A percentile compares a stretch with the other conserved stretches of the same genome.
Conservation (phyloP, 2,888 invertebrate genomes). For the Ophion slaviceki region DNA sequence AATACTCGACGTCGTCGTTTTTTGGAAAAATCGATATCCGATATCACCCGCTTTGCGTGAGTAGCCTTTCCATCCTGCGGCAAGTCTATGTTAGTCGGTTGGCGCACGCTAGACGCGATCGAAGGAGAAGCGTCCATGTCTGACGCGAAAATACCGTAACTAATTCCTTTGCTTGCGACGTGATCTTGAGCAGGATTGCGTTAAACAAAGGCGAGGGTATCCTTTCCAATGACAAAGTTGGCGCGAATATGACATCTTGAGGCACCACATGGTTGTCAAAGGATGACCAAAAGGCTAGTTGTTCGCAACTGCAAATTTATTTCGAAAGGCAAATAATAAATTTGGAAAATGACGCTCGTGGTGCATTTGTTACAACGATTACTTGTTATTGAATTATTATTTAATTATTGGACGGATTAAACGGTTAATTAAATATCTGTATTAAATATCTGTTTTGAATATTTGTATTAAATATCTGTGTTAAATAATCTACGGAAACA, state of each 20-base stretch:
- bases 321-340: too few relatives aligned
- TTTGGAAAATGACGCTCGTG: too few relatives aligned
- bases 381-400: too few relatives aligned
- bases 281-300: too few relatives aligned
- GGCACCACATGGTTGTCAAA: not conserved
- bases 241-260: too few relatives aligned
- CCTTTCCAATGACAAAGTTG: not conserved
- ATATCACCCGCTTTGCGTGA: constrained; percentile 37
- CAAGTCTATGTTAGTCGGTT: not conserved
- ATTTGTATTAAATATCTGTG: too few relatives aligned
- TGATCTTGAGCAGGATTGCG: constrained; percentile 24
- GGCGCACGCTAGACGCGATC: constrained; percentile 46
- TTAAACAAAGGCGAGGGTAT: not conserved
- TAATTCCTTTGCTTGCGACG: constrained; percentile 13
- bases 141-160: constrained; percentile 38
- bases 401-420: too few relatives aligned
- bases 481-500: too few relatives aligned
- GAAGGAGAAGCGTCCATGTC: constrained; percentile 33
- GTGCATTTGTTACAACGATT: too few relatives aligned
- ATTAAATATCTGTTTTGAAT: too few relatives aligned
- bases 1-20: constrained; percentile 21
- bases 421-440: too few relatives aligned
- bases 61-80: not conserved
- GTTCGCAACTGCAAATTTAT: too few relatives aligned
- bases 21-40: constrained; percentile 48